Conservation (phyloP, 2,797 vertebrate genomes). For the Sebastes vulpes region DNA sequence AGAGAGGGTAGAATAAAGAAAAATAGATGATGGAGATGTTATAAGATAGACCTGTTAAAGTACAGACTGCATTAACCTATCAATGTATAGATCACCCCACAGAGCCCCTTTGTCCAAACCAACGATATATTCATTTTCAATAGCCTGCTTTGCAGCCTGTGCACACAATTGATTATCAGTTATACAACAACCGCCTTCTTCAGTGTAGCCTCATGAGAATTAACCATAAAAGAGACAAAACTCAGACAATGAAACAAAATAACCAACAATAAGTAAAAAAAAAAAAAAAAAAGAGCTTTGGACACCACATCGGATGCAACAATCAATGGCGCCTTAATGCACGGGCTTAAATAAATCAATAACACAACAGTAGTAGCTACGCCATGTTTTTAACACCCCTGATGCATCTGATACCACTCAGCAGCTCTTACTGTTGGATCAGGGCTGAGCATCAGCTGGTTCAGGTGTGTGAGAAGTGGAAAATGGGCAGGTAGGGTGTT, state of each 20-base stretch:
- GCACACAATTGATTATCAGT: neutral
- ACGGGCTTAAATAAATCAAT: too few species aligned
- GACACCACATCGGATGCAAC: neutral
- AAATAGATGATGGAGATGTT: too few species aligned
- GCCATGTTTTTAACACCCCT: too few species aligned
- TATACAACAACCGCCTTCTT: neutral
- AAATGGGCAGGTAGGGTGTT: too few species aligned
- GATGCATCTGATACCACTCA: too few species aligned
- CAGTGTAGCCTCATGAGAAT: neutral
- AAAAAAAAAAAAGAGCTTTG: neutral
- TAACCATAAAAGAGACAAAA: neutral
- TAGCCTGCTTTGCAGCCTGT: neutral
- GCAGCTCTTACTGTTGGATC: too few species aligned
- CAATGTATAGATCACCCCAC: neutral
- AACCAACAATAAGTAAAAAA: neutral
- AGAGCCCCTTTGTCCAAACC: neutral
- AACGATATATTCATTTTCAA: neutral
- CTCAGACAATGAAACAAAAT: neutral
- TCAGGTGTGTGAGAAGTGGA: too few species aligned
- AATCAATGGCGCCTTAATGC: neutral
- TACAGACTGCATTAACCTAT: too few species aligned
- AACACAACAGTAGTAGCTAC: too few species aligned
- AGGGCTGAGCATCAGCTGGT: too few species aligned
- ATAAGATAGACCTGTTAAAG: too few species aligned
- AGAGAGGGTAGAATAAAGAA: too few species aligned